Conservation (phyloP, 1,140 invertebrate genomes). For the Euschistus heros region DNA sequence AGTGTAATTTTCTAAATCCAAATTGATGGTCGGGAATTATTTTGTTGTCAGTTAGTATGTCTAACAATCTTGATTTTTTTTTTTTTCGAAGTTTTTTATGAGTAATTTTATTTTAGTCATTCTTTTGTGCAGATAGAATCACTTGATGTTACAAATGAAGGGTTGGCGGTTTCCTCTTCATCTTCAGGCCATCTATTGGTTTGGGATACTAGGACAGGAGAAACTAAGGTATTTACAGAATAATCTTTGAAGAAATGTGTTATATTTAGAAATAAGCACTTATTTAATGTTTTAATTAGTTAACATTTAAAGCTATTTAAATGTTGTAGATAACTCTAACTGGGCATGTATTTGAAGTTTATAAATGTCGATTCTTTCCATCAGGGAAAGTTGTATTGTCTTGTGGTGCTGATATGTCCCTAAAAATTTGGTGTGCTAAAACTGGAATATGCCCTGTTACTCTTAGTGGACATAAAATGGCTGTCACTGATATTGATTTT, state of each 20-base stretch:
- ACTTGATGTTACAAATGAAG: constrained; percentile 45
- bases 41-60: too few species aligned
- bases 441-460: constrained; percentile 54
- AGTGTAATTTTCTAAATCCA: too few species aligned
- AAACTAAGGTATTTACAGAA: constrained; percentile 35
- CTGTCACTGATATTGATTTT: constrained; percentile 52
- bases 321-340: constrained; percentile 43
- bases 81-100: not conserved
- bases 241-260: not conserved
- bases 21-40: too few species aligned
- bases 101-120: not conserved
- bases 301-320: constrained; percentile 19
- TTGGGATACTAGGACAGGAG: constrained; percentile 51
- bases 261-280: not conserved
- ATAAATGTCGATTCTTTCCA: constrained; percentile 58
- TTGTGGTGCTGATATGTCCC: constrained; percentile 55
- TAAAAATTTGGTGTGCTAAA: constrained; percentile 60
- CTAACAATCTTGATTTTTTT: not conserved
- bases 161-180: constrained; percentile 49
- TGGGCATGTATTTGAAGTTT: constrained; percentile 58
- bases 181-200: constrained; percentile 46
- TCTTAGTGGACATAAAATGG: constrained; percentile 52
- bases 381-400: constrained; percentile 56
- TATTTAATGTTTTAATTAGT: constrained; percentile 8
- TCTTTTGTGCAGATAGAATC: constrained; percentile 24